Evolutionary conservation across 2,888 invertebrate genomes (phyloP).

Genomic region (Escarpia spicata): DNA sequence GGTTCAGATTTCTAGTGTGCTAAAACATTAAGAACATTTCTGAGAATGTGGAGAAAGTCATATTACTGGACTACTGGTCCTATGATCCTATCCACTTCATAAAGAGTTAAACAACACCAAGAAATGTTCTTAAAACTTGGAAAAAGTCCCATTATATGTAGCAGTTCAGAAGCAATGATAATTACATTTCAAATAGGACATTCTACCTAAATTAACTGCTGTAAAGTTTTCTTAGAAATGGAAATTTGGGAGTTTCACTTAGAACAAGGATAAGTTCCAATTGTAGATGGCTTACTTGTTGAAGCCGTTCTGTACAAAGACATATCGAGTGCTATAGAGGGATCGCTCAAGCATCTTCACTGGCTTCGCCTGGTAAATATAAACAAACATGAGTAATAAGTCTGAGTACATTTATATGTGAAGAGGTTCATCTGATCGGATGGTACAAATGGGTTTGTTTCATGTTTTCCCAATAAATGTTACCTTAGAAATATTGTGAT

Average conservation of each 20-base stretch:
- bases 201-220: background rate
- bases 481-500: too few relatives aligned
- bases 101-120: background rate
- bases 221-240: background rate
- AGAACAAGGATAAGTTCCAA: background rate
- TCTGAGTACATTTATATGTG: background rate
- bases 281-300: constrained; percentile 29
- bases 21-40: too few relatives aligned
- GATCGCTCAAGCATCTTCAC: constrained; percentile 39
- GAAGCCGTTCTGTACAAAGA: constrained; percentile 37
- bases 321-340: constrained; percentile 34
- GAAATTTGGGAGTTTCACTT: background rate
- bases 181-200: too few relatives aligned
- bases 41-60: too few relatives aligned
- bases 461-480: too few relatives aligned
- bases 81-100: background rate
- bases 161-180: background rate
- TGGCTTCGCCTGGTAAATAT: constrained; percentile 25
- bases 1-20: too few relatives aligned
- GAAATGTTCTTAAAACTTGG: background rate
- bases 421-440: too few relatives aligned
- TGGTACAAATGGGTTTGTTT: too few relatives aligned
- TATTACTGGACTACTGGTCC: too few relatives aligned
- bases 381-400: background rate
- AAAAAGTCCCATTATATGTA: background rate